Base-by-base conservation (phyloP, 2,888 invertebrate genomes). In the Caenorhabditis sp. region DNA sequence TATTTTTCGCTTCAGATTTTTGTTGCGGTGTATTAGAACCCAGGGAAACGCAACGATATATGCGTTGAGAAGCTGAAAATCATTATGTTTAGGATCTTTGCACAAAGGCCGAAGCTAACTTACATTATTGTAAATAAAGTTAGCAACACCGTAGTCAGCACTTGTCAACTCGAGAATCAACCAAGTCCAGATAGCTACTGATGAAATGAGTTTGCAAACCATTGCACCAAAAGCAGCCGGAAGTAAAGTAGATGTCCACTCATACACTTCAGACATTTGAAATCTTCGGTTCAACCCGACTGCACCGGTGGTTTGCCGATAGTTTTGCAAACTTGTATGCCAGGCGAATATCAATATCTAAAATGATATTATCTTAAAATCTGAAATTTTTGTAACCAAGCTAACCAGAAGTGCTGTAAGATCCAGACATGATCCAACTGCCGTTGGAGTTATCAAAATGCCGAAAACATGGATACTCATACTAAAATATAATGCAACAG, bases 41-140 rank as follows among this genome's bases (percentile, higher is more conserved):
- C 67, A 72, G 8, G 71, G 71, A 26, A 72, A 60, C 1, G 63
- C 38, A 53, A 64, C 61, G 1, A 72, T 63, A 43, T 67, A 72
- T 5, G 52, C 26, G 36, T 72, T 72, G 14, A 72, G 58, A 53
- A 72, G 67, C 71, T 72, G 53, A 43, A 63, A 57, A n/a, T 10
- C 1, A 7, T 14, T 14, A 50, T 8, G n/a, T n/a, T n/a, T n/a
- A 26, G 12, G 26, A 26, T 56, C 26, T 53, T 12, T 5, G 17
- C 1, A 26, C 20, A 31, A 12, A 4, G 17, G 14, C 8, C n/a
- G n/a, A 17, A 43, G 14, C 17, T 43, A 10, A 10, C 54, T 38
- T 23, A 72, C 71, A 59, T 72, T 72, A n/a, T 72, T 72, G 49
- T 64, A 72, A 1, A 72, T 50, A 52, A 67, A 72, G 21, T 72